Percentiles rank a stretch among this genome's conserved stretches.
Evolutionary conservation across 2,113 vertebrate genomes (phyloP).

Genomic region (Cisticola juncidis): DNA sequence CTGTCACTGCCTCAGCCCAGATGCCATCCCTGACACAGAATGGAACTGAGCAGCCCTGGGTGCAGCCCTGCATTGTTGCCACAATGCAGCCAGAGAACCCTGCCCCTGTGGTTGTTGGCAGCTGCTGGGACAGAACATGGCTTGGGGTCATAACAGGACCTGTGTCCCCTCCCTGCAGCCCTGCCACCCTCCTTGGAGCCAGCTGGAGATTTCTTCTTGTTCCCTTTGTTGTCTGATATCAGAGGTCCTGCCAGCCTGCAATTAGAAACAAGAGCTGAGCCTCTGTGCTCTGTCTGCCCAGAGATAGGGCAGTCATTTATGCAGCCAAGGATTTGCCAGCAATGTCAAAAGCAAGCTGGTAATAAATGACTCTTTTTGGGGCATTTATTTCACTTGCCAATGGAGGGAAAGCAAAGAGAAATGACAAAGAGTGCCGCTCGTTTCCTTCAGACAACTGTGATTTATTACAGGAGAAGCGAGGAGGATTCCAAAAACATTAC

Average conservation of each 20-base stretch:
- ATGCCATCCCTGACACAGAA: not conserved
- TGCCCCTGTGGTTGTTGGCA: not conserved
- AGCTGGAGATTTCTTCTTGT: conserved; percentile 9
- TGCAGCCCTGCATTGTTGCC: not conserved
- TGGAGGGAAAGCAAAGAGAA: not conserved
- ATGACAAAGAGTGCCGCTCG: not conserved
- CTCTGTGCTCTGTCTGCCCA: not conserved
- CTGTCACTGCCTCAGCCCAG: not conserved
- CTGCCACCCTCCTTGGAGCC: not conserved
- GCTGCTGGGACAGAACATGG: not conserved
- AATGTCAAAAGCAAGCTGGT: not conserved
- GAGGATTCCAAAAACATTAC: conserved; percentile 6
- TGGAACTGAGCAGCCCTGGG: not conserved
- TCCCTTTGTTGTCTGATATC: conserved; percentile 7
- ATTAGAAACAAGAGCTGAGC: not conserved
- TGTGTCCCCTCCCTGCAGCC: not conserved
- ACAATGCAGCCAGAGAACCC: not conserved
- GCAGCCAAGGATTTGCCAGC: not conserved
- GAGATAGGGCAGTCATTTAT: conserved; percentile 10
- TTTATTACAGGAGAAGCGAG: not conserved
- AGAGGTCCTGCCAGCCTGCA: not conserved
- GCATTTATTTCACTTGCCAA: not conserved
- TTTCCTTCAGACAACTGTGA: conserved; percentile 28
- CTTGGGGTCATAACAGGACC: conserved; percentile 1
- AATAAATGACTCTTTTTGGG: not conserved